A percentile compares a stretch with the other conserved stretches of the same genome.
These are phyloP conservation scores for Drosophila chauvacae DNA, from an alignment of 1,140 invertebrate species.

Conservation along the genomic window DNA sequence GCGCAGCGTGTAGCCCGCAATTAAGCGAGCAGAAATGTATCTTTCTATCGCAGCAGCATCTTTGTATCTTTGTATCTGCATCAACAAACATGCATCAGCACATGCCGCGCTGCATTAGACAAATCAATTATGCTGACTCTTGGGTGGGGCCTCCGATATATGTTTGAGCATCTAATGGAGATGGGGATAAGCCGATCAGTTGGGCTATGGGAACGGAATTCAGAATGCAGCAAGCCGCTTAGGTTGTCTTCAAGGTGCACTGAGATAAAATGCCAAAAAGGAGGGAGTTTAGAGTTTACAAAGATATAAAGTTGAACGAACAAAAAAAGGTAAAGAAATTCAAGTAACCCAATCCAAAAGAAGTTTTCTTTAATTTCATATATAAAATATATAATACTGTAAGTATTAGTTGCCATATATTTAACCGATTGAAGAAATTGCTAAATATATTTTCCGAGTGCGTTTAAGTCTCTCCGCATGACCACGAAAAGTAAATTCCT, in stretches of 20 bases:
- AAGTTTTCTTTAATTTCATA: too few species aligned
- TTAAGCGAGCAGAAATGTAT: conserved; percentile 80
- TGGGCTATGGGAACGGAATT: conserved; percentile 21
- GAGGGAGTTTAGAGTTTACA: neutral
- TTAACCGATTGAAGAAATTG: too few species aligned
- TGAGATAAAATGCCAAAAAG: neutral
- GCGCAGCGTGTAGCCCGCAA: conserved; percentile 71
- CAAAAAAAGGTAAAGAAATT: neutral
- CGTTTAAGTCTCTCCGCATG: conserved; percentile 32
- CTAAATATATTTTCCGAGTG: neutral
- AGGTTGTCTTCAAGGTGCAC: conserved; percentile 2
- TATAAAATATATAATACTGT: too few species aligned
- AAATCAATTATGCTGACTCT: conserved; percentile 74
- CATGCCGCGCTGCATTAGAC: conserved; percentile 71
- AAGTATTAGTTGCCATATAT: too few species aligned
- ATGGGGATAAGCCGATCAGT: conserved; percentile 32
- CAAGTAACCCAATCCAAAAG: too few species aligned
- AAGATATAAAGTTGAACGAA: neutral
- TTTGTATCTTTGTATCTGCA: conserved; percentile 61
- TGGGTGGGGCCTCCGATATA: conserved; percentile 36
- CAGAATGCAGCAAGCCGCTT: conserved; percentile 23
- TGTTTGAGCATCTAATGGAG: conserved; percentile 50
- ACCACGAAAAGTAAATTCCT: conserved; percentile 24
- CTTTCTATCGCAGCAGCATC: conserved; percentile 57
- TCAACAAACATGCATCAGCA: conserved; percentile 68